Conservation (phyloP, 2,113 vertebrate genomes). For the Mus musculus region GRCm39 chr17:9099001-9099500, state of each 20-base stretch:
- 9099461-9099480: neutral
- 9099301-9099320: neutral
- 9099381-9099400: neutral
- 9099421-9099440: neutral
- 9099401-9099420: neutral
- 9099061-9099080: rapidly evolving
- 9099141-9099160: neutral
- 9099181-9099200: too few species aligned
- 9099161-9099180: neutral
- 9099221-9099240: too few species aligned
- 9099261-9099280: neutral
- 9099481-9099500: neutral
- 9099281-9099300: neutral
- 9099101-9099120: neutral
- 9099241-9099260: neutral
- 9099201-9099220: neutral
- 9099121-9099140: neutral
- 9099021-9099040: neutral
- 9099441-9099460: neutral
- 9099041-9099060: neutral
- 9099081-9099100: too few species aligned
- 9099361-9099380: neutral
- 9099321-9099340: neutral
- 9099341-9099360: too few species aligned
- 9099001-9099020: neutral